Conservation (phyloP, 2,888 invertebrate genomes). For the Drosophila greeni region DNA sequence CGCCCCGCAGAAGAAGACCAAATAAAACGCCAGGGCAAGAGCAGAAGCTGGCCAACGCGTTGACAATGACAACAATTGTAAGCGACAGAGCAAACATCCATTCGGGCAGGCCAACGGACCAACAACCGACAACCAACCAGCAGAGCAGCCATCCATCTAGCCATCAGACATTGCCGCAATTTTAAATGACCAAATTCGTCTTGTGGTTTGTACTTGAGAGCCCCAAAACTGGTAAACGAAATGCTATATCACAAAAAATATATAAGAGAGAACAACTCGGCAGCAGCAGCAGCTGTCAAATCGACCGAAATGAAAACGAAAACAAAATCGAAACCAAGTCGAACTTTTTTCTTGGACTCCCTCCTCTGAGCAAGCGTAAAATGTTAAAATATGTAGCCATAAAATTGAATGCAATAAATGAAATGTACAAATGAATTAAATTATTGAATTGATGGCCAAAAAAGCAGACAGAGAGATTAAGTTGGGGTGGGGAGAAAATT, state of each 20-base stretch:
- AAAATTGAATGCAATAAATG: slow-evolving; percentile 57
- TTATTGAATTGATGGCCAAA: slow-evolving; percentile 33
- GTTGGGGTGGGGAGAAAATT: slow-evolving; percentile 9
- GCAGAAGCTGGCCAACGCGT: slow-evolving; percentile 51
- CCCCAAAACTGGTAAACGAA: slow-evolving; percentile 67
- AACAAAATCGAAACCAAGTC: slow-evolving; percentile 51
- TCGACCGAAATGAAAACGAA: slow-evolving; percentile 45
- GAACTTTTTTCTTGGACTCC: slow-evolving; percentile 40
- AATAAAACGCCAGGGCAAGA: slow-evolving; percentile 30
- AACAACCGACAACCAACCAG: slow-evolving; percentile 14
- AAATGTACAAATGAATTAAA: slow-evolving; percentile 57
- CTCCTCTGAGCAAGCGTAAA: slow-evolving; percentile 36
- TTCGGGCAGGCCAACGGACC: slow-evolving; percentile 27
- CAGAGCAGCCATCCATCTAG: slow-evolving; percentile 39
- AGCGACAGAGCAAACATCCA: slow-evolving; percentile 55
- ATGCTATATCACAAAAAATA: slow-evolving; percentile 47
- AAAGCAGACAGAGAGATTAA: slow-evolving; percentile 25
- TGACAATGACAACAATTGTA: slow-evolving; percentile 74
- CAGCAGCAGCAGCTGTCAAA: slow-evolving; percentile 48
- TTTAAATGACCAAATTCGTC: slow-evolving; percentile 73
- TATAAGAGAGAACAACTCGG: slow-evolving; percentile 25
- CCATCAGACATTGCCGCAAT: slow-evolving; percentile 59
- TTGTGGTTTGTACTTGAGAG: slow-evolving; percentile 72
- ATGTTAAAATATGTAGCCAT: slow-evolving; percentile 68
- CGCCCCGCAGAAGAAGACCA: slow-evolving; percentile 51